Base-by-base conservation (phyloP, 2,888 invertebrate genomes). In the Phortica magna region DNA sequence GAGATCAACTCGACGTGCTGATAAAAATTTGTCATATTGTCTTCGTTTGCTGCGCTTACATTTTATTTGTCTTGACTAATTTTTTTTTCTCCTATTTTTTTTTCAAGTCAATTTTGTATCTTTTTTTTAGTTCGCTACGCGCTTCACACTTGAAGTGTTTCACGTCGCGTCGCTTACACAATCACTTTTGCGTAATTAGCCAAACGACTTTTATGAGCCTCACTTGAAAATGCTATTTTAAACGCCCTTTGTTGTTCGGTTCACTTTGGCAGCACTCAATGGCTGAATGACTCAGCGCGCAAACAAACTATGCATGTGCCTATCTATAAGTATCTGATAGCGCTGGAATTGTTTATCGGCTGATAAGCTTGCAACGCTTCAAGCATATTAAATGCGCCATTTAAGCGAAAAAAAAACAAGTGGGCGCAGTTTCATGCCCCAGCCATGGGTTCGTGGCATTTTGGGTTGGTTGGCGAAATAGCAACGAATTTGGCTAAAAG, bases 401-500 rank as follows among this genome's bases (percentile, higher is more conserved):
- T 48, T 48, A 48, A 48, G 48, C 48, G 48, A 48, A 9, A 48
- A 48, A 14, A 12, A 48, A 48, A 48, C 17, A 59, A 10, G 17
- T 61, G 12, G 59, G 61, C 61, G 59, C 39, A n/a, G 61, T 48
- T 48, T 0, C 61, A 61, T 22, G 17, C 61, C 7, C 19, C 19
- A 61, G 7, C 10, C 61, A 61, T 61, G 17, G n/a, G 9, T 19
- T 17, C 7, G 59, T 61, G 17, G 61, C 22, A 61, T 61, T 61
- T 17, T 14, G 55, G 17, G 4, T 53, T 10, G 2, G 55, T 12
- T 55, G 1, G 31, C 55, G 14, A 55, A 55, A 55, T 17, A 22
- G 22, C 61, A 61, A 61, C 9, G 19, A 55, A 55, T 14, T 65
- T 39, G n/a, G 85, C 81, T 80, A 82, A 86, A 85, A 85, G 85